Percentiles rank a stretch among this genome's conserved stretches.
phyloP scores from a whole-genome alignment of 2,113 vertebrate species.

The Pachycephala philippinensis region DNA sequence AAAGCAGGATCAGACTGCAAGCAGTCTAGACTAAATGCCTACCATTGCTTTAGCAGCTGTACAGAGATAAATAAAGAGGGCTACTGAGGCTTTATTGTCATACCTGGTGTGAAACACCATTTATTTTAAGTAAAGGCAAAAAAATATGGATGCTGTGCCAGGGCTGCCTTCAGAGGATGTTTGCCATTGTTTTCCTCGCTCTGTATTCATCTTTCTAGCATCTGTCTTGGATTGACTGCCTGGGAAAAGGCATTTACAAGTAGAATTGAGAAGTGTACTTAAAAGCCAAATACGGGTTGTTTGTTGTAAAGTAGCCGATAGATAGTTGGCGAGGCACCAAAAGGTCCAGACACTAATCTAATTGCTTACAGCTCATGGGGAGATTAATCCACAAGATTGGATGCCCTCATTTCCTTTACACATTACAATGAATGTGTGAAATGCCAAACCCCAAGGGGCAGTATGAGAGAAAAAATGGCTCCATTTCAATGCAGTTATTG shows the following conservation, averaged over 20 bases:
- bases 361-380: slow-evolving; percentile 57
- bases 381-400: slow-evolving; percentile 57
- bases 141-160: not conserved
- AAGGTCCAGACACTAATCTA: slow-evolving; percentile 57
- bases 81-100: not conserved
- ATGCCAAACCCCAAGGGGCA: slow-evolving; percentile 45
- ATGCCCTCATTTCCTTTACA: slow-evolving; percentile 48
- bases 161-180: slow-evolving; percentile 9
- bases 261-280: slow-evolving; percentile 1
- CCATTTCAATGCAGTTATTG: slow-evolving; percentile 18
- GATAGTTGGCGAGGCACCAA: slow-evolving; percentile 37
- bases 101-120: not conserved
- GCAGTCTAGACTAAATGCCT: not conserved
- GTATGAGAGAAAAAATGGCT: slow-evolving; percentile 16
- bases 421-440: slow-evolving; percentile 46
- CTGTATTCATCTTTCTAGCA: not conserved
- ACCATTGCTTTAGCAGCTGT: not conserved
- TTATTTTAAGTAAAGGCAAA: not conserved
- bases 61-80: not conserved
- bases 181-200: not conserved
- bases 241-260: not conserved
- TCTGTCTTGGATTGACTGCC: slow-evolving; percentile 41
- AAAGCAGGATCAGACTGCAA: not conserved
- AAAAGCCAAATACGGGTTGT: slow-evolving; percentile 1
- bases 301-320: slow-evolving; percentile 40